phyloP scores from a whole-genome alignment of 2,888 invertebrate genomes.

The Metacarcinus magister region DNA sequence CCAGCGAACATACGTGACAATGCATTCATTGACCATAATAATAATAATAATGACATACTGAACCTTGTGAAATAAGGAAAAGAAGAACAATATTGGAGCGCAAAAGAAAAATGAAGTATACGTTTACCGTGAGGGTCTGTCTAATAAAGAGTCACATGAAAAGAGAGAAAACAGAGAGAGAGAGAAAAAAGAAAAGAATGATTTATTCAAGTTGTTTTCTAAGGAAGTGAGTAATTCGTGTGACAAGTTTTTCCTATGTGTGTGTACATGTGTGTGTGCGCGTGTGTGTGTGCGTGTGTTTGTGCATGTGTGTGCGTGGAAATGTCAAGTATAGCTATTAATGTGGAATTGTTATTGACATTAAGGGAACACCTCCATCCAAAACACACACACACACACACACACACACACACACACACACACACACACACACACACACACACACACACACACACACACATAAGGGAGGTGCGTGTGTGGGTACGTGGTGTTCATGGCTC shows the following conservation, averaged over 20 bases:
- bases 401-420: no score
- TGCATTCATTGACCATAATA: not conserved
- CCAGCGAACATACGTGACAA: not conserved
- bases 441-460: not conserved
- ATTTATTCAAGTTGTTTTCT: no score
- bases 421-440: not conserved
- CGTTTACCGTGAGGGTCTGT: not conserved
- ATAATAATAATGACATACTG: no score
- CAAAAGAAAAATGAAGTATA: not conserved
- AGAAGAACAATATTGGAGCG: no score
- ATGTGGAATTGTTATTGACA: not conserved
- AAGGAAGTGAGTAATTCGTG: no score
- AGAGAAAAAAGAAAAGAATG: not conserved
- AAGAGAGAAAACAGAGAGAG: not conserved
- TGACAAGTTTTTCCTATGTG: no score
- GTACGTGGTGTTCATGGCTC: not conserved
- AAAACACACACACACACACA: no score
- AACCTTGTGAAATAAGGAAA: not conserved
- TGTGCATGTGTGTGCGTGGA: not conserved
- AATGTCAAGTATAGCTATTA: not conserved
- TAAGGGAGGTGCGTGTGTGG: not conserved
- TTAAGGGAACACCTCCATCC: not conserved
- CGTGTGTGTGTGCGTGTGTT: no score
- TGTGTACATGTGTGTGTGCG: no score
- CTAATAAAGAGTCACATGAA: not conserved